Base-by-base conservation (phyloP, 2,797 vertebrate genomes). In the Coluber constrictor region DNA sequence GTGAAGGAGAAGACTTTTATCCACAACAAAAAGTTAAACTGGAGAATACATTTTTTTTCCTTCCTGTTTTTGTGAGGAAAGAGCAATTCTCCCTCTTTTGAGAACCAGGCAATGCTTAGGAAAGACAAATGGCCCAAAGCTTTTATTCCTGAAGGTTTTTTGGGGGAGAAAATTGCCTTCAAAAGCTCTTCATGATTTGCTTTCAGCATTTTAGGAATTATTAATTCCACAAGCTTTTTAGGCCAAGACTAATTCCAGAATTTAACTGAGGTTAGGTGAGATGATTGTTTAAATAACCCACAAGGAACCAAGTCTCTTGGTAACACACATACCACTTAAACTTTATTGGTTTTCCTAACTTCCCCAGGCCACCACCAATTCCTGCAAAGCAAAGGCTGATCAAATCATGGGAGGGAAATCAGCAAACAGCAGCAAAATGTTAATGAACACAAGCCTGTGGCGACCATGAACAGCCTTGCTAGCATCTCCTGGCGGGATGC, bases 301-400 rank as follows among this genome's bases (percentile, higher is more conserved):
- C 0, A 29, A 95, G 90, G 96, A 96, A 96, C 95, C 94, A 95
- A 95, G 95, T 96, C 96, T 96, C 96, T 93, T 94, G 13, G 90
- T 97, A 97, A 97, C 97, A 97, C 97, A 97, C 96, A 97, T 97
- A 97, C 93, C 88, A 92, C 95, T 97, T 83, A 93, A 66, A 93
- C 94, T 97, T 97, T 97, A 97, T 97, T 97, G 96, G 97, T 97
- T 94, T 96, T 96, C 91, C 25, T 32, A 92, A 94, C 94, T 96
- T 97, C 97, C 94, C 23, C 66, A 56, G 96, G 96, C 94, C 93
- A 94, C 90, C 91, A 3, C 88, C 61, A 88, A 94, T 95, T 96
- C 95, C 93, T 94, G 93, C 94, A 90, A 89, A 32, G 8, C 92
- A 95, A 95, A 94, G 86, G 66, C 63, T 94, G 92, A 88, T 70